phyloP scores from a whole-genome alignment of 2,888 invertebrate species.

The Muscina levida region DNA sequence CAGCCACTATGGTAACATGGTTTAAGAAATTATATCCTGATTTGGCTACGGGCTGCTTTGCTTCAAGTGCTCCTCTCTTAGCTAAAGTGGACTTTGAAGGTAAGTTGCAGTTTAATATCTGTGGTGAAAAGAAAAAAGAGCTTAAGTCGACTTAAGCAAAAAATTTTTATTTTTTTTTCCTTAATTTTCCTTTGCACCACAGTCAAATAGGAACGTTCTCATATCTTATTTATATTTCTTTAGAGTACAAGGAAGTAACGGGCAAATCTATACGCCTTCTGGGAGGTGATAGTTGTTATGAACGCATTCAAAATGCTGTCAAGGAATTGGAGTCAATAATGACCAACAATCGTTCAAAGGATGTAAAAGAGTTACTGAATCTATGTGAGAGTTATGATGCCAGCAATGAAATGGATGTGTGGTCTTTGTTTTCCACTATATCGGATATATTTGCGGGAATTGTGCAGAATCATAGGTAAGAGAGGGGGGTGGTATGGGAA shows the following conservation, averaged over 20 bases:
- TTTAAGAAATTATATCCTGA: slow-evolving; percentile 85
- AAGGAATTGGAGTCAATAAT: slow-evolving; percentile 74
- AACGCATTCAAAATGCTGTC: slow-evolving; percentile 75
- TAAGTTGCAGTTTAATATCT: slow-evolving; percentile 68
- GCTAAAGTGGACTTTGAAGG: slow-evolving; percentile 83
- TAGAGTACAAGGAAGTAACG: slow-evolving; percentile 78
- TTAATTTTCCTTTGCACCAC: no score
- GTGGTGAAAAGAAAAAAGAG: not conserved
- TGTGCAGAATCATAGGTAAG: slow-evolving; percentile 76
- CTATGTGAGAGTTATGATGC: slow-evolving; percentile 76
- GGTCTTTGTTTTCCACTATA: slow-evolving; percentile 75
- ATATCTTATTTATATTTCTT: not conserved
- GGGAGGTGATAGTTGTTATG: slow-evolving; percentile 76
- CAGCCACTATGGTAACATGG: slow-evolving; percentile 86
- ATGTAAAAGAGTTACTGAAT: slow-evolving; percentile 73
- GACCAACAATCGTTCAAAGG: slow-evolving; percentile 70
- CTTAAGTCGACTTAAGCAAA: not conserved
- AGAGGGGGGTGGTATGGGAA: no score
- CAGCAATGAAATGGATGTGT: slow-evolving; percentile 74
- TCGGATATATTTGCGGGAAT: slow-evolving; percentile 76
- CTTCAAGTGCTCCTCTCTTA: slow-evolving; percentile 85
- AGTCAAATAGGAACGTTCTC: no score
- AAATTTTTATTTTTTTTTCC: no score
- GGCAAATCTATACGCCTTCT: slow-evolving; percentile 75
- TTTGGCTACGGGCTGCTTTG: slow-evolving; percentile 82